A percentile compares a stretch with the other conserved stretches of the same genome.
Evolutionary conservation across 2,797 vertebrate genomes (phyloP).

Genomic region (Gallinago solitaria): DNA sequence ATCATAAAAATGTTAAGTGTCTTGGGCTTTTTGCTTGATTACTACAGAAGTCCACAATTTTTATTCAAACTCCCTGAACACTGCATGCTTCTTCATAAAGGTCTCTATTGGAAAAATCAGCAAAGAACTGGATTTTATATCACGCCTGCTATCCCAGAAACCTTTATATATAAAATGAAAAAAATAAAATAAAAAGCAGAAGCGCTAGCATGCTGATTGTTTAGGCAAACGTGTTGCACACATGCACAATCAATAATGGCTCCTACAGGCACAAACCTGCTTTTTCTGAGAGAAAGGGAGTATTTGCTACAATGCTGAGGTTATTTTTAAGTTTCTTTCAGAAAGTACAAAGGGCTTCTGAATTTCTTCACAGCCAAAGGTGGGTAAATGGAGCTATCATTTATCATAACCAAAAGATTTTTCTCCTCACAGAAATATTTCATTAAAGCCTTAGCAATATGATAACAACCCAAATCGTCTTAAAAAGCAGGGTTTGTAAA

Average conservation of each 20-base stretch:
- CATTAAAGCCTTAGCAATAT: not conserved
- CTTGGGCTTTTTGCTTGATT: not conserved
- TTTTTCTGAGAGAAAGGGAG: not conserved
- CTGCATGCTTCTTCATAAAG: not conserved
- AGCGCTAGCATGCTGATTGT: not conserved
- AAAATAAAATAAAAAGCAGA: not conserved
- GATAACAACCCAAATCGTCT: not conserved
- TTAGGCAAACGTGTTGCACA: not conserved
- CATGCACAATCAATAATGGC: not conserved
- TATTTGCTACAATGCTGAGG: not conserved
- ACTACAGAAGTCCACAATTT: not conserved
- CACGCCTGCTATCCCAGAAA: not conserved
- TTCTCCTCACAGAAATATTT: not conserved
- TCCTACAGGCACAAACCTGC: not conserved
- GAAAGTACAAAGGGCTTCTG: not conserved
- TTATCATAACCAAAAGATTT: not conserved
- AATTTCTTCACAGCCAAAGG: not conserved
- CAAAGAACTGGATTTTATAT: not conserved
- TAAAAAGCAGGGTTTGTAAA: not conserved
- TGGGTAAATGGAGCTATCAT: not conserved
- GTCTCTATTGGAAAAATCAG: not conserved
- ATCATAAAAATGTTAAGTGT: not conserved
- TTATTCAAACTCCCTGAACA: not conserved
- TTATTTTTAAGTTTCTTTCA: not conserved
- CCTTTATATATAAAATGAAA: not conserved